Percentiles rank a stretch among this genome's conserved stretches.
phyloP scores from a whole-genome alignment of 1,140 invertebrate species.

The Chlorops oryzae region DNA sequence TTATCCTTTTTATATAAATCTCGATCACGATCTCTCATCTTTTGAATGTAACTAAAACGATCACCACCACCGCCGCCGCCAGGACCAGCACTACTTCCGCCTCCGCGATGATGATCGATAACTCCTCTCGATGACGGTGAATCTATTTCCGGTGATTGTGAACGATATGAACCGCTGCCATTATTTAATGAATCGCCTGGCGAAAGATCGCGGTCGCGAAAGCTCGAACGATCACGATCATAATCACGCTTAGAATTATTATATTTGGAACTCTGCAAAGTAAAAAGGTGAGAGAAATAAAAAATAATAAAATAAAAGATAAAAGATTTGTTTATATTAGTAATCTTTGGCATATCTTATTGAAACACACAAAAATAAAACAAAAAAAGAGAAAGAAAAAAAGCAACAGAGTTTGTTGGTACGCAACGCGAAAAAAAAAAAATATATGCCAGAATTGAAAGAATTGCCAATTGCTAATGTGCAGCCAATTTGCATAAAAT shows the following conservation, averaged over 20 bases:
- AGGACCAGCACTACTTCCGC: conserved; percentile 48
- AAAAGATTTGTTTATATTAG: background rate
- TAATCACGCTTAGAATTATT: conserved; percentile 55
- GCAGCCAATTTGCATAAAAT: too few relatives aligned
- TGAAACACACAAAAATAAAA: too few relatives aligned
- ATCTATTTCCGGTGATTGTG: conserved; percentile 64
- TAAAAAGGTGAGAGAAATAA: background rate
- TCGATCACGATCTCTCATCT: conserved; percentile 80
- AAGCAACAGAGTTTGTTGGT: too few relatives aligned
- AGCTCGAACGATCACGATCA: conserved; percentile 47
- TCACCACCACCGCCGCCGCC: conserved; percentile 51
- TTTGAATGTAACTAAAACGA: conserved; percentile 64
- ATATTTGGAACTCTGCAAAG: conserved; percentile 68
- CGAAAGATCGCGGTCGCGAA: conserved; percentile 46
- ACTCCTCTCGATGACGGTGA: conserved; percentile 49
- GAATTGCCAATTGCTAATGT: too few relatives aligned
- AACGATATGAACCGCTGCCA: conserved; percentile 68
- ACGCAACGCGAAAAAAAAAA: conserved; percentile 2
- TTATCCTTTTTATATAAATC: conserved; percentile 85
- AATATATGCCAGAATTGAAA: background rate
- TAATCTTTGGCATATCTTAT: too few relatives aligned
- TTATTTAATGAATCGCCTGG: conserved; percentile 65
- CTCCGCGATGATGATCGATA: conserved; percentile 49
- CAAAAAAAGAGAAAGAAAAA: too few relatives aligned
- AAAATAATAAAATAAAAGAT: background rate